Evolutionary conservation across 2,113 vertebrate genomes (phyloP).

Genomic region (Canis aureus): DNA sequence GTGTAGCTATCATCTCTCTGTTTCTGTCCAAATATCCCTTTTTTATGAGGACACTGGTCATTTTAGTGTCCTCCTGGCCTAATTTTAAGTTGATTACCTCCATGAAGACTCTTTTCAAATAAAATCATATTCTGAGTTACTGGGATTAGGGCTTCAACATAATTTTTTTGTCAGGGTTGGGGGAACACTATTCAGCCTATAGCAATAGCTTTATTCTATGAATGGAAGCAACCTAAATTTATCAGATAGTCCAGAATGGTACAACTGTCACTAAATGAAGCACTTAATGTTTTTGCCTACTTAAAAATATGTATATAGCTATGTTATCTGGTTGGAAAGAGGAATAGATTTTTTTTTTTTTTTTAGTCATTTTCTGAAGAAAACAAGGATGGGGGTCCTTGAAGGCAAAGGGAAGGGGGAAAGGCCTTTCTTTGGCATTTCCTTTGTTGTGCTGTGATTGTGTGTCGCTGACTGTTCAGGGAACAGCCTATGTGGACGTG

Average conservation of each 20-base stretch:
- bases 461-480: background rate
- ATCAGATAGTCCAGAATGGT: background rate
- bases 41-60: background rate
- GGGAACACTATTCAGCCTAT: background rate
- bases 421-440: background rate
- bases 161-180: background rate
- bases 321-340: background rate
- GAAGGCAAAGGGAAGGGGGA: background rate
- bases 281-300: background rate
- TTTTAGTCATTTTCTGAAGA: background rate
- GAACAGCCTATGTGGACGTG: background rate
- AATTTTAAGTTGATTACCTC: background rate
- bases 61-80: background rate
- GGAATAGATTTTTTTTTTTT: slow-evolving; percentile 33
- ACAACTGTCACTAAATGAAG: background rate
- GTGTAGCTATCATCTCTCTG: background rate
- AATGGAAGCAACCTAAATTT: background rate
- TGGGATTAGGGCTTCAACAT: background rate
- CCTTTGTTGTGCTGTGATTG: background rate
- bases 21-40: background rate
- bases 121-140: background rate
- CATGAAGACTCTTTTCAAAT: background rate
- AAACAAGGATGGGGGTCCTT: background rate
- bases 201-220: background rate
- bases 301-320: background rate